A percentile compares a stretch with the other conserved stretches of the same genome.
Conservation (phyloP, 1,140 invertebrate genomes). For the Bactericera cockerelli region DNA sequence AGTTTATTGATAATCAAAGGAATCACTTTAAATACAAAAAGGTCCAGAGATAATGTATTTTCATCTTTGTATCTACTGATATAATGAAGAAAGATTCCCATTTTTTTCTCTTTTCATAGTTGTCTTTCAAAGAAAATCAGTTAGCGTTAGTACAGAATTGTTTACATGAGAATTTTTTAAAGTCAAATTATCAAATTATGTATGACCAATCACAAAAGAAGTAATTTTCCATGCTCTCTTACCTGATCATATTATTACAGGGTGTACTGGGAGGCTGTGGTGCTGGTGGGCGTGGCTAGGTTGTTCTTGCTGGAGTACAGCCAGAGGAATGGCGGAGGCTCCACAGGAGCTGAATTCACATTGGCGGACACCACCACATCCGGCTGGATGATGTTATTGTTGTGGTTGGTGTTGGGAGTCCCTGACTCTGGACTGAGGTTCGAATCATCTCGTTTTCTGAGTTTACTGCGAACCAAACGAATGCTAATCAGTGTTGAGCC, state of each 20-base stretch:
- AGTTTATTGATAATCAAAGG: too few relatives aligned
- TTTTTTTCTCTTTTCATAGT: too few relatives aligned
- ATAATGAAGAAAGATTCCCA: too few relatives aligned
- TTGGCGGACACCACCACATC: slow-evolving; percentile 23
- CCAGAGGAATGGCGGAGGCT: slow-evolving; percentile 51
- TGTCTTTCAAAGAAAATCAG: too few relatives aligned
- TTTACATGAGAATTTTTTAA: too few relatives aligned
- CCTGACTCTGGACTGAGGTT: slow-evolving; percentile 19
- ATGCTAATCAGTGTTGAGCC: slow-evolving; percentile 60
- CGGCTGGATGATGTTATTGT: slow-evolving; percentile 23
- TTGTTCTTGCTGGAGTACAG: slow-evolving; percentile 46
- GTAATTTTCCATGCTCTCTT: too few relatives aligned
- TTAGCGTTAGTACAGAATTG: too few relatives aligned
- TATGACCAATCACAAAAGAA: too few relatives aligned
- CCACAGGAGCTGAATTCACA: slow-evolving; percentile 19
- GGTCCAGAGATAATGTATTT: too few relatives aligned
- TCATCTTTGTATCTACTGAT: too few relatives aligned
- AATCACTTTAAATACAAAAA: too few relatives aligned
- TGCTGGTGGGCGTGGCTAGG: slow-evolving; percentile 24
- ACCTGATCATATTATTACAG: slow-evolving; percentile 67
- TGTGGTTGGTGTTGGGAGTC: slow-evolving; percentile 21
- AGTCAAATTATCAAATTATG: too few relatives aligned
- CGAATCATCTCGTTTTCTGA: slow-evolving; percentile 63
- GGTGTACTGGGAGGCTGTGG: slow-evolving; percentile 46
- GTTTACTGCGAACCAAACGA: slow-evolving; percentile 72